A percentile compares a stretch with the other conserved stretches of the same genome.
These are phyloP conservation scores for Chloroceryle aenea DNA, from an alignment of 2,113 vertebrate species.

Conservation along the genomic window DNA sequence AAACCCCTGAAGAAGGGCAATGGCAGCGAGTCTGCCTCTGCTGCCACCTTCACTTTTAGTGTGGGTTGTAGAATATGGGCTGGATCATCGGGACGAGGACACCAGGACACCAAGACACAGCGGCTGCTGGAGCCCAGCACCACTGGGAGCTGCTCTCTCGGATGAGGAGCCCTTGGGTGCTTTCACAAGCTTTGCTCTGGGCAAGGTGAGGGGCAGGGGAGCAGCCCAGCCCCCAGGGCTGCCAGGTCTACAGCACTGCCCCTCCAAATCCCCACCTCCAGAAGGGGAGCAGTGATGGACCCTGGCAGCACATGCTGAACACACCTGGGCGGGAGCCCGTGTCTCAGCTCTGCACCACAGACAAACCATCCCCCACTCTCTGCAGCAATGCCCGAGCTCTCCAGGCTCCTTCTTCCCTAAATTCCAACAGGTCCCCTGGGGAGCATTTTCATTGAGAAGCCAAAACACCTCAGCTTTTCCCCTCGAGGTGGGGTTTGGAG, in stretches of 20 bases:
- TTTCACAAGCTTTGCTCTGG: neutral
- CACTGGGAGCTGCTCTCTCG: fast-evolving
- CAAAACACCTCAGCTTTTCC: neutral
- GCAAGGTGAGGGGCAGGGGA: fast-evolving
- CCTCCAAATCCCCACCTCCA: neutral
- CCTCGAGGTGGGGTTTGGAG: neutral
- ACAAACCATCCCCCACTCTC: neutral
- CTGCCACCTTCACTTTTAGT: neutral
- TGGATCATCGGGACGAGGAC: neutral
- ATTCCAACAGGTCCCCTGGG: neutral
- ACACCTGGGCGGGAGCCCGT: neutral
- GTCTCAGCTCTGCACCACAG: neutral
- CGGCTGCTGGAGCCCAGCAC: neutral
- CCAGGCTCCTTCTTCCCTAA: neutral
- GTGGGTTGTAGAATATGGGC: neutral
- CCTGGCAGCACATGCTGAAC: neutral
- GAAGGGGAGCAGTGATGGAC: neutral
- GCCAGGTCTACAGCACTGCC: neutral
- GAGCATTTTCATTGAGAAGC: neutral
- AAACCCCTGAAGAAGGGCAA: neutral
- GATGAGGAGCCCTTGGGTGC: neutral
- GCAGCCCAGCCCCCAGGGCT: neutral
- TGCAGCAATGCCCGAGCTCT: fast-evolving
- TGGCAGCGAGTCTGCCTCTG: neutral
- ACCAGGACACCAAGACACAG: neutral